phyloP scores from a whole-genome alignment of 2,888 invertebrate species.

The Fissipunctia ypsillon region DNA sequence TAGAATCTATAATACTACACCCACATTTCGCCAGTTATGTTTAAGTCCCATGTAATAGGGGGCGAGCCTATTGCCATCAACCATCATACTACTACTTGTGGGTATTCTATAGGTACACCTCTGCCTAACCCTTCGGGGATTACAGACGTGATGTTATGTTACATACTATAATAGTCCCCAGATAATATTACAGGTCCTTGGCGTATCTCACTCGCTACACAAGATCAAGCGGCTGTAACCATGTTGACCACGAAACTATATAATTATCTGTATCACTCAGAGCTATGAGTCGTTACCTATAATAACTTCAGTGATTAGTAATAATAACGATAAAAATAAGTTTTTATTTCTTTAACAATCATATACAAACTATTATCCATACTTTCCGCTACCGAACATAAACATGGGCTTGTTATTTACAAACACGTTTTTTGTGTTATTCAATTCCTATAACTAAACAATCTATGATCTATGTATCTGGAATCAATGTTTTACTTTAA shows the following conservation, averaged over 20 bases:
- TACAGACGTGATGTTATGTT: too few species aligned
- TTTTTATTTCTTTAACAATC: neutral
- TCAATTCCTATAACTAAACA: constrained; percentile 16
- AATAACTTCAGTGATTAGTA: neutral
- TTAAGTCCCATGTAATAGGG: too few species aligned
- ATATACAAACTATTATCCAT: neutral
- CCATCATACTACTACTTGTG: too few species aligned
- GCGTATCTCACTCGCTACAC: too few species aligned
- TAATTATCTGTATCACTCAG: neutral
- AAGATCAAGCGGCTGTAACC: neutral
- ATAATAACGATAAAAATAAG: constrained; percentile 3
- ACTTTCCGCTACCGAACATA: neutral
- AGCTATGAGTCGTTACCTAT: neutral
- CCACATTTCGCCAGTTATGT: too few species aligned
- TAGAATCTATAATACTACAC: neutral
- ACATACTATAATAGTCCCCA: too few species aligned
- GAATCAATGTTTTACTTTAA: constrained; percentile 48
- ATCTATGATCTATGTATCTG: constrained; percentile 33
- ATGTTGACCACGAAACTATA: too few species aligned
- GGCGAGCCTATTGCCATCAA: too few species aligned
- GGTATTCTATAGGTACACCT: too few species aligned
- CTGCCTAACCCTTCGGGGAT: too few species aligned
- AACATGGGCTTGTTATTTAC: neutral
- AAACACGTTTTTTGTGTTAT: neutral
- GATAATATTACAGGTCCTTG: too few species aligned